These are phyloP conservation scores for Gallinago solitaria DNA, from an alignment of 2,797 vertebrate genomes.

Conservation along the genomic window DNA sequence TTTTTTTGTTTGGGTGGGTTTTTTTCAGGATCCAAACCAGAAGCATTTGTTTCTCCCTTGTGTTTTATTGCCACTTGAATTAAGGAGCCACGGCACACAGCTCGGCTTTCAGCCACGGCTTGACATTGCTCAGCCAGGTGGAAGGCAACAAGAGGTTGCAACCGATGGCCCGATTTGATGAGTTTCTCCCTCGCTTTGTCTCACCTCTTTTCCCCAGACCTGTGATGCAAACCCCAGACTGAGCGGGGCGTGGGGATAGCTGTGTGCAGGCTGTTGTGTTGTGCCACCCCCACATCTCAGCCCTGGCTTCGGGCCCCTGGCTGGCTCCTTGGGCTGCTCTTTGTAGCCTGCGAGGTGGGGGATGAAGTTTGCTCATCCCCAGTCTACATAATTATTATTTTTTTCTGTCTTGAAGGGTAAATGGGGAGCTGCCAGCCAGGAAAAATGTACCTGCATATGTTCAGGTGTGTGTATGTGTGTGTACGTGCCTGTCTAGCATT, in stretches of 20 bases:
- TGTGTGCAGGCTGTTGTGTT: background rate
- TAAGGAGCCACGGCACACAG: background rate
- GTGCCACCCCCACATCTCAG: too few species aligned
- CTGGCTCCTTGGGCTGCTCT: background rate
- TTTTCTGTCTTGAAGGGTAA: background rate
- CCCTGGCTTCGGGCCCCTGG: background rate
- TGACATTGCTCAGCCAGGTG: background rate
- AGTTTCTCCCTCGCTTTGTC: background rate
- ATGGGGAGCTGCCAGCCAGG: background rate
- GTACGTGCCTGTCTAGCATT: background rate
- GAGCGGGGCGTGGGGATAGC: fast-evolving
- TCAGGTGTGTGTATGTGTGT: background rate
- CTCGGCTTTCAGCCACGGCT: background rate
- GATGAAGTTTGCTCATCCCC: background rate
- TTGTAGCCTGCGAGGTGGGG: background rate
- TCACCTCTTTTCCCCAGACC: background rate
- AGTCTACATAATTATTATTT: background rate
- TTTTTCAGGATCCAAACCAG: background rate
- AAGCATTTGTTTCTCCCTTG: background rate
- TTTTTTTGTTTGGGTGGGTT: background rate
- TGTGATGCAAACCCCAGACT: background rate
- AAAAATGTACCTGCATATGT: background rate
- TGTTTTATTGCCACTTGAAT: background rate
- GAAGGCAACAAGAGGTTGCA: background rate
- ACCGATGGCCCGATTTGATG: fast-evolving